Percentiles rank a stretch among this genome's conserved stretches.
phyloP scores from a whole-genome alignment of 2,888 invertebrate species.

The Leptinotarsa tumamoca region DNA sequence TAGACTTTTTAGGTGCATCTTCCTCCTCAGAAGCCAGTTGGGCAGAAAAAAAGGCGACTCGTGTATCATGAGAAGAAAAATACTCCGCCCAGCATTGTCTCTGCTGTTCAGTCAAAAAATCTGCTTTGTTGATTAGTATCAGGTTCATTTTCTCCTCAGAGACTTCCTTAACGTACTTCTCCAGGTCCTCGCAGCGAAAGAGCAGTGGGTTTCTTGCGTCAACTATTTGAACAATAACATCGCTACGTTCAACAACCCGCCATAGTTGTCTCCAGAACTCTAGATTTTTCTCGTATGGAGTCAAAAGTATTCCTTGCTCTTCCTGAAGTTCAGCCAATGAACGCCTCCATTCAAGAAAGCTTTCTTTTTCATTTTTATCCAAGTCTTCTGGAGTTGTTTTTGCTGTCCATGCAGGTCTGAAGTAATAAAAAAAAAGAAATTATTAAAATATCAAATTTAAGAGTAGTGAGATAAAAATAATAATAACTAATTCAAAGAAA shows the following conservation, averaged over 20 bases:
- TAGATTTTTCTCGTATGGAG: constrained; percentile 97
- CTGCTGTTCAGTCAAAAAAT: constrained; percentile 85
- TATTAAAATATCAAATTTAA: no score
- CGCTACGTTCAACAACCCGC: constrained; percentile 97
- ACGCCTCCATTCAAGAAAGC: constrained; percentile 92
- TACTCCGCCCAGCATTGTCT: constrained; percentile 87
- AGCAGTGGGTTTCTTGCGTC: constrained; percentile 96
- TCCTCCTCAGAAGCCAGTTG: constrained; percentile 69
- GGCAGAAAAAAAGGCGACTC: constrained; percentile 93
- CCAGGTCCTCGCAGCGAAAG: constrained; percentile 88
- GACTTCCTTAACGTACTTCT: constrained; percentile 80
- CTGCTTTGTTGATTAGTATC: constrained; percentile 95
- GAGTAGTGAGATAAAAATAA: no score
- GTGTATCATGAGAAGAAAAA: constrained; percentile 77
- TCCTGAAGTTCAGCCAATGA: constrained; percentile 83
- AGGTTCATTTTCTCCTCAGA: constrained; percentile 79
- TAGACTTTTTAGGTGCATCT: constrained; percentile 42
- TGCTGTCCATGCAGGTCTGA: constrained; percentile 83
- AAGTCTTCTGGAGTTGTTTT: constrained; percentile 85
- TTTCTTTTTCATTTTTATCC: constrained; percentile 80
- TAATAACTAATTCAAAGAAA: no score
- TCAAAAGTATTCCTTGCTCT: constrained; percentile 83
- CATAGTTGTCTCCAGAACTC: constrained; percentile 99
- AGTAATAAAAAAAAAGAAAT: constrained; percentile 4
- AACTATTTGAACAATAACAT: constrained; percentile 92